Conservation (phyloP, 64 coral and sea anemone species). For the Astreopora myriophthalma region DNA sequence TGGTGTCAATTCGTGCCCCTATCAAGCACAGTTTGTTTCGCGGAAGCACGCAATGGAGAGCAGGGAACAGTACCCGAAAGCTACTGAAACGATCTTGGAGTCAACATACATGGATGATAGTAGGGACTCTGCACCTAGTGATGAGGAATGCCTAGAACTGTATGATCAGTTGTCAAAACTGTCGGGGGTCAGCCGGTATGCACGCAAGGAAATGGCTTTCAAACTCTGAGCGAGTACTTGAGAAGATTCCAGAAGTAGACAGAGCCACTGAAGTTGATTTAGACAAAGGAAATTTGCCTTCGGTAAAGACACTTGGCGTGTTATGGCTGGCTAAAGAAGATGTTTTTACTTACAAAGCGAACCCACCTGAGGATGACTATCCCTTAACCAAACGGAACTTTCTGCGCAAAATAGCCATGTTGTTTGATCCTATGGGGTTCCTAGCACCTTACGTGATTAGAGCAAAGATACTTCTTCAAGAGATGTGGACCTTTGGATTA, state of each 20-base stretch:
- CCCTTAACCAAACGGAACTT: conserved; percentile 43
- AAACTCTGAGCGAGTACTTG: neutral
- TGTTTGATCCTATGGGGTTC: conserved; percentile 68
- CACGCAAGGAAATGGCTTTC: neutral
- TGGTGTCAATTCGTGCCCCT: conserved; percentile 40
- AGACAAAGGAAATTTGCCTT: conserved; percentile 32
- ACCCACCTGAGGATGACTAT: conserved; percentile 29
- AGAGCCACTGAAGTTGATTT: conserved; percentile 1
- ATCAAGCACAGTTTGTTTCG: conserved; percentile 34
- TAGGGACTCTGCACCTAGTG: neutral
- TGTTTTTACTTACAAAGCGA: neutral
- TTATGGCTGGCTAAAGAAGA: conserved; percentile 71
- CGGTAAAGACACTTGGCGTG: conserved; percentile 72
- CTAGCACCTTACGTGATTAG: conserved; percentile 24
- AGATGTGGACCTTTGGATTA: neutral
- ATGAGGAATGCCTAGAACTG: neutral
- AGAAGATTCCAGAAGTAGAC: neutral
- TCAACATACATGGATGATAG: conserved; percentile 37
- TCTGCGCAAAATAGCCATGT: conserved; percentile 24
- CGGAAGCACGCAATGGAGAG: neutral
- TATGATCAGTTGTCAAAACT: neutral
- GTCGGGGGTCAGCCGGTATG: neutral
- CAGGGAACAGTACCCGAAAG: conserved; percentile 2
- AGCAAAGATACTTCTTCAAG: conserved; percentile 9
- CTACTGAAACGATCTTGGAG: conserved; percentile 20